Base-by-base conservation (phyloP, 2,113 vertebrate species). In the Pterocles burchelli region DNA sequence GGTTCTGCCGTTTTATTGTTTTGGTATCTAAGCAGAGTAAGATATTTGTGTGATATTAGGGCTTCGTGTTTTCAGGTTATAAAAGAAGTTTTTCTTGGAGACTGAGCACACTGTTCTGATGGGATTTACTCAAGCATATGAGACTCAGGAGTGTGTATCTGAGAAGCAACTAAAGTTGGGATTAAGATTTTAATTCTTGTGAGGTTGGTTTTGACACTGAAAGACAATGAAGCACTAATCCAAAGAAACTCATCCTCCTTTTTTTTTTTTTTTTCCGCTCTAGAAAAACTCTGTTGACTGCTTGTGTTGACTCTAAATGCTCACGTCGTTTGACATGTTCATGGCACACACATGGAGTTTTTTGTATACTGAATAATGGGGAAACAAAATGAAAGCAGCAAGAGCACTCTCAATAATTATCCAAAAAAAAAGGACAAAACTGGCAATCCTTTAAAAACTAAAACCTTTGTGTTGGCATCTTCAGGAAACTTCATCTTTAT, bases 41-140 rank as follows among this genome's bases (percentile, higher is more conserved):
- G 65, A 61, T 83, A 95, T 78, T 96, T 90, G 28, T 54, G 57
- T 89, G 95, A 82, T 96, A 85, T 89, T 95, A 92, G 61, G 82
- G 16, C 88, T 94, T 89, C 67, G 19, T 95, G 85, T 95, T 96
- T 96, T 93, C 67, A 83, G 91, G 82, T 96, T 96, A 95, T 96
- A 95, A 95, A 93, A 93, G 15, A 80, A 88, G 83, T 92, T 97
- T 95, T 96, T 93, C 77, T 96, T 94, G 92, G 95, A 91, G 59
- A 24, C 74, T 63, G 66, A 87, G 41, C n/a, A 33, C 68, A 29
- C 78, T 85, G 74, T 70, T 82, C 90, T 93, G 90, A 88, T 79
- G 92, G 41, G 75, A 84, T 95, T 88, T 92, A 87, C 65, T 90
- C 74, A 72, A 6, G 25, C 75, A 11, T 72, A 43, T n/a, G 73